Evolutionary conservation across 1,140 invertebrate genomes (phyloP).

Genomic region (Conus ventricosus): DNA sequence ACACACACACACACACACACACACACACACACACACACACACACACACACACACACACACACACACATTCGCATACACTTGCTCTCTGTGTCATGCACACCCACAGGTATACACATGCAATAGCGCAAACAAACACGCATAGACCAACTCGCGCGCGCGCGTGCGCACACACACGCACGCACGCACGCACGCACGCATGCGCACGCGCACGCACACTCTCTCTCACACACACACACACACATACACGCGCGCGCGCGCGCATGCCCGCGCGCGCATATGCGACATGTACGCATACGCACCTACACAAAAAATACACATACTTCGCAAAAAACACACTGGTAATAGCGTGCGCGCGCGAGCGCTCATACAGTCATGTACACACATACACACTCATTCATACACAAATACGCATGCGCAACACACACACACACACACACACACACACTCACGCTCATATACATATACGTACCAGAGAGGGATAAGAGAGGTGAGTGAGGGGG

Average conservation of each 20-base stretch:
- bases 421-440: slow-evolving; percentile 15
- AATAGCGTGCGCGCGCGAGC: too few relatives aligned
- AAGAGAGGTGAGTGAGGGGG: too few relatives aligned
- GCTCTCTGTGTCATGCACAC: background rate
- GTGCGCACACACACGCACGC: background rate
- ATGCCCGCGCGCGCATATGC: background rate
- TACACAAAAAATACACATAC: too few relatives aligned
- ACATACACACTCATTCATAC: background rate
- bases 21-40: slow-evolving; percentile 15
- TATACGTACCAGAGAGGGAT: too few relatives aligned
- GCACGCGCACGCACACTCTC: background rate
- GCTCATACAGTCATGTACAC: too few relatives aligned
- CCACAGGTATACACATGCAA: background rate
- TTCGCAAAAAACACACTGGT: too few relatives aligned
- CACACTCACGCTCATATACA: background rate
- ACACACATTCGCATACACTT: background rate
- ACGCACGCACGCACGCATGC: background rate
- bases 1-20: slow-evolving; percentile 15
- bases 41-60: slow-evolving; percentile 15
- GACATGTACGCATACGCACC: too few relatives aligned
- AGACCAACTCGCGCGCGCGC: background rate
- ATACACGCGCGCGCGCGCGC: background rate
- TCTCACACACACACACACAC: background rate
- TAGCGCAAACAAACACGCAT: background rate
- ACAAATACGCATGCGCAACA: background rate